phyloP scores from a whole-genome alignment of 2,888 invertebrate species.

The Nomada fabriciana region DNA sequence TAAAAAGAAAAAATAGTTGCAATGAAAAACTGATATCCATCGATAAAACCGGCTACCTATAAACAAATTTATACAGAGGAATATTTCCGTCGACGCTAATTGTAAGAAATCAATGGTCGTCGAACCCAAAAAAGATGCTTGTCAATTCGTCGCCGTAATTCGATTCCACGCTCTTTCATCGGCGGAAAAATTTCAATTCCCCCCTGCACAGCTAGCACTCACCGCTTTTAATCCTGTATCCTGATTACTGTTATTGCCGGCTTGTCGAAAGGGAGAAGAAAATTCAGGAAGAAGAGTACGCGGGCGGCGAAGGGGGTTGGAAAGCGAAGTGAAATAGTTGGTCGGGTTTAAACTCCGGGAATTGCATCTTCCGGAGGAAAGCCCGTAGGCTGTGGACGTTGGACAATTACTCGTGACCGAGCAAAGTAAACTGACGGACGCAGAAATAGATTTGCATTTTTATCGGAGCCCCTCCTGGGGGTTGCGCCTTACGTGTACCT shows the following conservation, averaged over 20 bases:
- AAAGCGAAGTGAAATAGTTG: constrained; percentile 50
- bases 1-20: too few relatives aligned
- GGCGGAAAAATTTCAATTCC: constrained; percentile 50
- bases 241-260: constrained; percentile 62
- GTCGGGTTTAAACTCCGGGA: constrained; percentile 63
- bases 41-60: too few relatives aligned
- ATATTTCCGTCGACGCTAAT: too few relatives aligned
- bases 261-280: constrained; percentile 1
- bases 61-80: too few relatives aligned
- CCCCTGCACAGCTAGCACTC: constrained; percentile 19
- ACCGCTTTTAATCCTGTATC: constrained; percentile 62
- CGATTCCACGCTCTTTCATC: constrained; percentile 10
- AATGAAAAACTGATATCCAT: too few relatives aligned
- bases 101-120: constrained; percentile 4
- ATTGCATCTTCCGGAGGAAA: constrained; percentile 62
- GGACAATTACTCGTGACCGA: constrained; percentile 66
- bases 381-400: constrained; percentile 65
- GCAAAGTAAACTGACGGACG: constrained; percentile 61
- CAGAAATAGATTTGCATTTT: constrained; percentile 69
- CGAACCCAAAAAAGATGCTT: background rate
- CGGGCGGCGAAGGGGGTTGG: background rate
- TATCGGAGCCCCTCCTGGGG: constrained; percentile 32
- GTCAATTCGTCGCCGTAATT: constrained; percentile 29
- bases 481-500: constrained; percentile 49
- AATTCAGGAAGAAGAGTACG: background rate